phyloP scores from a whole-genome alignment of 2,113 vertebrate species.

The pig (Sus scrofa) region DNA sequence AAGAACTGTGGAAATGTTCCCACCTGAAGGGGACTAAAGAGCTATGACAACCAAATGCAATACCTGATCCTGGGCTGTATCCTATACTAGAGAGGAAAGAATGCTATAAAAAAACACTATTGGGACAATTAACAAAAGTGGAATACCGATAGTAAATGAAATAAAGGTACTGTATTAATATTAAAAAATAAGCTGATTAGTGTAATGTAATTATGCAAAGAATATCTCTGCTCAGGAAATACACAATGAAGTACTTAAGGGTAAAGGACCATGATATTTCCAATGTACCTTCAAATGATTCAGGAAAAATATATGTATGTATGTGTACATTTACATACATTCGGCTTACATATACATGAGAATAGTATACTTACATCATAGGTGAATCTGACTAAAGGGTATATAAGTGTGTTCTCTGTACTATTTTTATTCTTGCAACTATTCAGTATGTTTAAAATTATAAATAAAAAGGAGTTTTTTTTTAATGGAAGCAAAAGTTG shows the following conservation, averaged over 20 bases:
- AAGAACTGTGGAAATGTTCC: background rate
- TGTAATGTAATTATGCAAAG: background rate
- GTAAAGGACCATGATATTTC: background rate
- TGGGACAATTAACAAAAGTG: conserved; percentile 19
- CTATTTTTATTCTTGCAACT: conserved; percentile 56
- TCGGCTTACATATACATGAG: background rate
- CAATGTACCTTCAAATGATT: conserved; percentile 33
- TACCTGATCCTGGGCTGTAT: background rate
- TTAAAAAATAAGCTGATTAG: conserved; percentile 19
- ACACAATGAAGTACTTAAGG: background rate
- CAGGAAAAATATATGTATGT: background rate
- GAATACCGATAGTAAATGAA: conserved; percentile 12
- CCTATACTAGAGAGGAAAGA: background rate
- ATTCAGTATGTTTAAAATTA: conserved; percentile 28
- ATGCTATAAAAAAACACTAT: conserved; percentile 16
- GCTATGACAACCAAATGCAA: background rate
- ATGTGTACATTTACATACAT: background rate
- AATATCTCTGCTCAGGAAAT: conserved; percentile 36
- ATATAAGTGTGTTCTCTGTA: background rate
- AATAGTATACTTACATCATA: background rate
- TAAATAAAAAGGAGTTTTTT: background rate
- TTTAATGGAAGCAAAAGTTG: background rate
- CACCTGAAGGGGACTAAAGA: background rate
- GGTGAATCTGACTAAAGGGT: background rate
- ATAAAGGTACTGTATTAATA: conserved; percentile 7